These are phyloP conservation scores for Branchinecta lindahli DNA, from an alignment of 1,140 invertebrate species.

Conservation along the genomic window DNA sequence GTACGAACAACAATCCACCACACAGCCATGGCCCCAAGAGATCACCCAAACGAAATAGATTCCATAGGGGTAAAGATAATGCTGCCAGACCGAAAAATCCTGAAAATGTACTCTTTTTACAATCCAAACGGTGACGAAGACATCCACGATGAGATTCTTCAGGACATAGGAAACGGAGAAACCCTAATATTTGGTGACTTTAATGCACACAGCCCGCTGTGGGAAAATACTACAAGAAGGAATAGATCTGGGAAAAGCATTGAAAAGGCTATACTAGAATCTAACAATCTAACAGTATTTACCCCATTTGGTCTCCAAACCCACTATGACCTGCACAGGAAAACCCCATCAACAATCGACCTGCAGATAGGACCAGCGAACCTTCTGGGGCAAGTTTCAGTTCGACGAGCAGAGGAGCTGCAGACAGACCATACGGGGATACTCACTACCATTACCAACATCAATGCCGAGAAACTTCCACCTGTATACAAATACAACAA, in stretches of 20 bases:
- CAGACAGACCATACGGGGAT: background rate
- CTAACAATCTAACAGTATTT: background rate
- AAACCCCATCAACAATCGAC: background rate
- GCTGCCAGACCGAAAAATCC: background rate
- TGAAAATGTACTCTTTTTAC: background rate
- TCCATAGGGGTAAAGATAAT: background rate
- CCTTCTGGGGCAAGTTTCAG: background rate
- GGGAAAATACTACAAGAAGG: background rate
- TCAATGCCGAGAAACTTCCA: background rate
- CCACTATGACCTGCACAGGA: background rate
- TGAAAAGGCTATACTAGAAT: background rate
- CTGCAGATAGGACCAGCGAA: background rate
- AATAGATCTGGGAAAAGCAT: background rate
- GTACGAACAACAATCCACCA: background rate
- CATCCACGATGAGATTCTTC: background rate
- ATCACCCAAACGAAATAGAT: background rate
- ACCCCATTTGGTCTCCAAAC: background rate
- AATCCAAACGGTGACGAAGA: background rate
- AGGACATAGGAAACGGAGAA: background rate
- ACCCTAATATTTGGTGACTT: background rate
- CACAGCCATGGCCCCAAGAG: background rate
- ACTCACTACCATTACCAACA: background rate
- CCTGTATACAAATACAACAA: background rate
- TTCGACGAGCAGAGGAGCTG: background rate
- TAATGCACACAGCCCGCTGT: background rate